Conservation (phyloP, 2,113 vertebrate species). For the Centropristis striata region DNA sequence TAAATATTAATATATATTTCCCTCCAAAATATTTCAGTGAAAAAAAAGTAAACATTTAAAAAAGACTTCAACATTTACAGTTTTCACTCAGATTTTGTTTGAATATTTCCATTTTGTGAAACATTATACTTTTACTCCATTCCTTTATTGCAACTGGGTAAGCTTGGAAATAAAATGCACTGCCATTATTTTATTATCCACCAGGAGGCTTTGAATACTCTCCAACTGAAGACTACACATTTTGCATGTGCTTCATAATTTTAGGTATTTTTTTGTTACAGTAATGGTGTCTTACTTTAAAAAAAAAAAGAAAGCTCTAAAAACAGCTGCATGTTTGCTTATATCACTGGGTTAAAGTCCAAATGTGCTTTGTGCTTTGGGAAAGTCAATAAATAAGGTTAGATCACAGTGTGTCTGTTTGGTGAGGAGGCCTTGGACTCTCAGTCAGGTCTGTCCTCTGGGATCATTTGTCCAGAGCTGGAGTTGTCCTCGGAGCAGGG, state of each 20-base stretch:
- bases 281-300: neutral
- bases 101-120: too few relatives aligned
- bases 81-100: neutral
- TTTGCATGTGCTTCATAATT: neutral
- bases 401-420: conserved; percentile 24
- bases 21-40: neutral
- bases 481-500: neutral
- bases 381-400: conserved; percentile 49
- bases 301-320: neutral
- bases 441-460: conserved; percentile 62
- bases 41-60: neutral
- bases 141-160: too few relatives aligned
- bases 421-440: conserved; percentile 33
- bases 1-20: too few relatives aligned
- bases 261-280: neutral
- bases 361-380: neutral
- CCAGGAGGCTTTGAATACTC: neutral
- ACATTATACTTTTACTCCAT: too few relatives aligned
- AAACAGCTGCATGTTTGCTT: conserved; percentile 1
- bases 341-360: conserved; percentile 39
- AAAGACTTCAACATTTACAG: neutral
- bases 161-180: neutral
- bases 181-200: neutral
- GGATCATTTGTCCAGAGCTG: conserved; percentile 14
- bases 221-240: neutral